Conservation (phyloP, 2,888 invertebrate genomes). For the Drosophila fungiperda region DNA sequence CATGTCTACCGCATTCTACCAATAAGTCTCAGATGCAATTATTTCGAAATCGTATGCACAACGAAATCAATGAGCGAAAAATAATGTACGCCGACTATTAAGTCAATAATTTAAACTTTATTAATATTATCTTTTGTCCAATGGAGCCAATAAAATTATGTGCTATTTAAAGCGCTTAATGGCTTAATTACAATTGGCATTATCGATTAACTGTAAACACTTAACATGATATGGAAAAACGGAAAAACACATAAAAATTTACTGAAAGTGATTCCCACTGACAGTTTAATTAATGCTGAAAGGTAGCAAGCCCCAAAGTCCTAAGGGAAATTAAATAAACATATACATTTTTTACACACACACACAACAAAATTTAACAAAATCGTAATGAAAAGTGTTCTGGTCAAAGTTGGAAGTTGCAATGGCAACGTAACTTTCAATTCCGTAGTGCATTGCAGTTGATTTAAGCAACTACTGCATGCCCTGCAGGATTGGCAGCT, state of each 20-base stretch:
- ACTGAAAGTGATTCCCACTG: slow-evolving; percentile 29
- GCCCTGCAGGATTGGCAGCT: slow-evolving; percentile 97
- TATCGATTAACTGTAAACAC: slow-evolving; percentile 1
- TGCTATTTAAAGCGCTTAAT: background rate
- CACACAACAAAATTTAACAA: background rate
- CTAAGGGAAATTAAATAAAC: slow-evolving; percentile 4
- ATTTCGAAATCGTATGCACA: background rate
- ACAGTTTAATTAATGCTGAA: slow-evolving; percentile 31
- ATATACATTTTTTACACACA: slow-evolving; percentile 1
- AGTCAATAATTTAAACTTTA: background rate
- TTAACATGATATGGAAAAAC: background rate
- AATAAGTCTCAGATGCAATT: background rate
- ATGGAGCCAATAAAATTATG: background rate
- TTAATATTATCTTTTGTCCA: background rate
- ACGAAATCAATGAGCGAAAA: background rate
- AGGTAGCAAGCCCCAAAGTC: background rate
- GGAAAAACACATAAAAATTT: background rate
- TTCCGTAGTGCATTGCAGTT: slow-evolving; percentile 99
- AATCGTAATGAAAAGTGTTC: slow-evolving; percentile 2
- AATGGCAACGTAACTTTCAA: slow-evolving; percentile 87
- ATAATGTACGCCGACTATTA: background rate
- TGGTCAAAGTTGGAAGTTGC: background rate
- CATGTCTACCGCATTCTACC: background rate
- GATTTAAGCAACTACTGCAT: slow-evolving; percentile 91
- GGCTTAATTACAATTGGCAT: slow-evolving; percentile 4